Conservation (phyloP, 2,113 vertebrate species). For the Corythaixoides concolor region DNA sequence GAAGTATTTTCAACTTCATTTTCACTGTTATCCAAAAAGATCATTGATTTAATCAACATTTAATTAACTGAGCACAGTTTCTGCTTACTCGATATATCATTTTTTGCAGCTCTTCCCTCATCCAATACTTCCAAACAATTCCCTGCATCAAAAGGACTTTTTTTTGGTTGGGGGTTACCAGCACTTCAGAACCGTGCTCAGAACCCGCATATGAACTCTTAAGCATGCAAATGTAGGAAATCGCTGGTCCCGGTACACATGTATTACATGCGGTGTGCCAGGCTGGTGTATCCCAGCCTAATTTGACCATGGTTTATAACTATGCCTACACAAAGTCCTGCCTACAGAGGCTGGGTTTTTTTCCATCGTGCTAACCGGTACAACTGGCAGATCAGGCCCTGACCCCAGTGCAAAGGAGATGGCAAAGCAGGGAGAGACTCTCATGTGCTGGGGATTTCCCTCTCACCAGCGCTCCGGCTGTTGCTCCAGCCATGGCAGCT, state of each 20-base stretch:
- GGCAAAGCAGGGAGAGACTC: neutral
- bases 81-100: neutral
- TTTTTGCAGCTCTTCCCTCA: neutral
- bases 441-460: neutral
- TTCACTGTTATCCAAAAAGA: neutral
- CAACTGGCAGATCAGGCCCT: neutral
- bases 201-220: neutral
- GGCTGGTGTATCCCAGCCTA: neutral
- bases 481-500: neutral
- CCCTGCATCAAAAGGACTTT: neutral
- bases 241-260: neutral
- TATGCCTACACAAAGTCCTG: neutral
- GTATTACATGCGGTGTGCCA: accelerated
- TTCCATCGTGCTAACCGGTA: neutral
- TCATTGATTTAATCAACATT: neutral
- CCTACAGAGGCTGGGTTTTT: neutral
- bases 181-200: neutral
- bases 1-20: neutral
- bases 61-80: neutral
- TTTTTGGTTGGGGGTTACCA: neutral
- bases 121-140: neutral
- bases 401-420: neutral
- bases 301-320: neutral
- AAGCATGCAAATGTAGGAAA: neutral
- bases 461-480: neutral